Evolutionary conservation across 2,888 invertebrate species (phyloP), one percentile per base, ranked within the genome.

Genomic region (Oegoconia quadripuncta): DNA sequence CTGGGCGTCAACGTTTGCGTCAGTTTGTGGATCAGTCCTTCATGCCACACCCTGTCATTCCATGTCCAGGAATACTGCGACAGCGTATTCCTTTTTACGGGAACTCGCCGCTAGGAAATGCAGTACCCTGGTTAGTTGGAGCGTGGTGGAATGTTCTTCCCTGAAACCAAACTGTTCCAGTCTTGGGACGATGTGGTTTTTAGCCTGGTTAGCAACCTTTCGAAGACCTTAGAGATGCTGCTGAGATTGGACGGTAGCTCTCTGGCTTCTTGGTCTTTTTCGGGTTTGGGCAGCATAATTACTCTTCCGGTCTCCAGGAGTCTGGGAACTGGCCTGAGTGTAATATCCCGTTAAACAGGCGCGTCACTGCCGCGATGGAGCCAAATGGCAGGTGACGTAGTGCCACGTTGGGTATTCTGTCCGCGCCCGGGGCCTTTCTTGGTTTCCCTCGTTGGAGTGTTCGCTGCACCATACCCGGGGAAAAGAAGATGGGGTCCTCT

Each of bases 71-170:
- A n/a, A n/a, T n/a, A n/a, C n/a, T n/a, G n/a, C n/a, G n/a, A n/a
- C n/a, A n/a, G n/a, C n/a, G n/a, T n/a, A n/a, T n/a, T n/a, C n/a
- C n/a, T n/a, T n/a, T n/a, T n/a, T n/a, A n/a, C n/a, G n/a, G 45
- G 42, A 29, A 41, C 20, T 11, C 25, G n/a, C 25, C 7, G 25
- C 3, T 3, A 25, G 6, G 25, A n/a, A 11, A n/a, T 25, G 25
- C n/a, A 58, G 50, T 1, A 63, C 47, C 5, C 54, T 39, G 3
- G 52, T 9, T 4, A 64, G 27, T 34, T 62, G 62, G 1, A 49
- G 50, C 0, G 57, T 54, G 1, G 57, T 61, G 4, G 41, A 25
- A 37, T 56, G 58, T 2, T 45, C 46, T 3, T 26, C 13, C 1
- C 53, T 33, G 34, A 57, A 55, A 1, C 52, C 55, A 15, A 42